A percentile compares a stretch with the other conserved stretches of the same genome.
These are phyloP conservation scores for Lamproptera curius DNA, from an alignment of 2,888 invertebrate species.

Conservation along the genomic window DNA sequence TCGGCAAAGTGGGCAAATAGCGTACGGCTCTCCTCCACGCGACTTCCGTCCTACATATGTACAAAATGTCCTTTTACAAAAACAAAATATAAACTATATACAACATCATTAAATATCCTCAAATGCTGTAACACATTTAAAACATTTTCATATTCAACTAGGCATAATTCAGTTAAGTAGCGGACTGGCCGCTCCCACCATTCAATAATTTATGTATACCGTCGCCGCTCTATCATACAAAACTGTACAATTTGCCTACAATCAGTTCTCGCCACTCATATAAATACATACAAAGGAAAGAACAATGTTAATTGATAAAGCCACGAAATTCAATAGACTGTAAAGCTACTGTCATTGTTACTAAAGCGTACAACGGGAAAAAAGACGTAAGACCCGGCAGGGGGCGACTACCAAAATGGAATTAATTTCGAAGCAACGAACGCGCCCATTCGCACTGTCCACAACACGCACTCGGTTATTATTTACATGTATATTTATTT, in stretches of 20 bases:
- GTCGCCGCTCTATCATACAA: slow-evolving; percentile 33
- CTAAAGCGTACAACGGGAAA: slow-evolving; percentile 1
- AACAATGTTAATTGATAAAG: slow-evolving; percentile 49
- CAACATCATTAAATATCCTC: slow-evolving; percentile 77
- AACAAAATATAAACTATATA: slow-evolving; percentile 78
- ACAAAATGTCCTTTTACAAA: slow-evolving; percentile 67
- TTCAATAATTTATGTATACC: slow-evolving; percentile 51
- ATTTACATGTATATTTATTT: slow-evolving; percentile 54
- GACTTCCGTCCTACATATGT: slow-evolving; percentile 53
- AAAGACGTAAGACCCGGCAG: slow-evolving; percentile 3
- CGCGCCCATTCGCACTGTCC: slow-evolving; percentile 25
- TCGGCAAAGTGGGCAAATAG: slow-evolving; percentile 66
- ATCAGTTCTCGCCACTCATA: slow-evolving; percentile 34
- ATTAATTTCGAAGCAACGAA: slow-evolving; percentile 17
- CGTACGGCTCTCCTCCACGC: slow-evolving; percentile 48
- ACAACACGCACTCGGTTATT: slow-evolving; percentile 41
- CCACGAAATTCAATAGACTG: slow-evolving; percentile 49
- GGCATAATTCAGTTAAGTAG: slow-evolving; percentile 64
- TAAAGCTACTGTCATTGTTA: not conserved
- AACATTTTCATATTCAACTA: slow-evolving; percentile 75
- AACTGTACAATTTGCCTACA: slow-evolving; percentile 56
- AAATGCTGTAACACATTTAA: slow-evolving; percentile 78
- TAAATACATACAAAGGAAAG: slow-evolving; percentile 30
- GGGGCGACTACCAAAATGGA: slow-evolving; percentile 26
- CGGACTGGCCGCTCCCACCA: slow-evolving; percentile 43